Evolutionary conservation across 2,797 vertebrate genomes (phyloP).

Genomic region (Enteromius mattozi): DNA sequence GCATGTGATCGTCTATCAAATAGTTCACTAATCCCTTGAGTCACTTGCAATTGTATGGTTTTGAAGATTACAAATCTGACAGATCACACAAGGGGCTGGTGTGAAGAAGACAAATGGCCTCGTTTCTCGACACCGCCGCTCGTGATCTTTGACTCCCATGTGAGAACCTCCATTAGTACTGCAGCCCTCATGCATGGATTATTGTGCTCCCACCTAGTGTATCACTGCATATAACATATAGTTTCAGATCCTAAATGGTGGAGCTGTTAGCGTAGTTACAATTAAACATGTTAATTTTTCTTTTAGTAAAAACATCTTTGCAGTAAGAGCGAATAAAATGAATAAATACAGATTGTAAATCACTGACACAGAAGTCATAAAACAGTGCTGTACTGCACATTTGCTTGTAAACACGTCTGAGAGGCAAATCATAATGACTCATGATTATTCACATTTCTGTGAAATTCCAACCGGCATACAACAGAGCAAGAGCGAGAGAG

Average conservation of each 20-base stretch:
- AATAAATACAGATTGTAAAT: not conserved
- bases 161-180: conserved; percentile 48
- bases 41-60: conserved; percentile 16
- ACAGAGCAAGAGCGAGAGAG: conserved; percentile 19
- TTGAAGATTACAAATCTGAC: conserved; percentile 27
- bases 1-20: conserved; percentile 46
- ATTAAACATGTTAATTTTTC: not conserved
- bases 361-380: not conserved
- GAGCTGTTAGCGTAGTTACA: not conserved
- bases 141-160: conserved; percentile 55
- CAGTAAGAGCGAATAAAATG: not conserved
- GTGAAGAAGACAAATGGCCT: conserved; percentile 43
- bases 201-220: conserved; percentile 10
- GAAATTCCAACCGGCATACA: conserved; percentile 25
- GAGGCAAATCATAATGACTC: conserved; percentile 40
- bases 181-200: conserved; percentile 41
- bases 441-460: conserved; percentile 34
- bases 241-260: not conserved
- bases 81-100: conserved; percentile 33
- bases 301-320: not conserved
- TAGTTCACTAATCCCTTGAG: conserved; percentile 33
- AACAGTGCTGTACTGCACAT: not conserved
- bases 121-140: conserved; percentile 45
- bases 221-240: not conserved
- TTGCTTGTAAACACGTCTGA: not conserved